Evolutionary conservation across 2,113 vertebrate genomes (phyloP).

Genomic region (Anoplopoma fimbria): DNA sequence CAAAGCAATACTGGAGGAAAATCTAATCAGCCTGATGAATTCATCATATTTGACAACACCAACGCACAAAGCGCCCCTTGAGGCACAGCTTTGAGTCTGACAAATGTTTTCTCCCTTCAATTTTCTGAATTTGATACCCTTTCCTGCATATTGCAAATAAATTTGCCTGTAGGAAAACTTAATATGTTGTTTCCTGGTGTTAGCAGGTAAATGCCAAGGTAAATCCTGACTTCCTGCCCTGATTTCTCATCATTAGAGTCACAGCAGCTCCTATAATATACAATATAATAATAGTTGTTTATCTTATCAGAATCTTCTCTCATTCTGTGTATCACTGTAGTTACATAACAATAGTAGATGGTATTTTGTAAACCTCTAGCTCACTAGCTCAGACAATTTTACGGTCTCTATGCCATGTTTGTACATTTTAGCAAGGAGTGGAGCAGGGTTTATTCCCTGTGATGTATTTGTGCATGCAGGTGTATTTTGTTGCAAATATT

Average conservation of each 20-base stretch:
- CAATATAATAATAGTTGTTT: neutral
- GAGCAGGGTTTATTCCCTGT: no score
- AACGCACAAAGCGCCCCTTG: constrained; percentile 17
- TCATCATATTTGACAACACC: constrained; percentile 51
- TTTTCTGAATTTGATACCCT: constrained; percentile 14
- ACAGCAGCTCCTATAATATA: neutral
- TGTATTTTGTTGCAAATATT: no score
- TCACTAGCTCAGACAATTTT: neutral
- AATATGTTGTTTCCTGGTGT: neutral
- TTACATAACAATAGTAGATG: neutral
- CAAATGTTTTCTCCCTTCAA: constrained; percentile 34
- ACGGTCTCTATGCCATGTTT: no score
- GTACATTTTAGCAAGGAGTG: no score
- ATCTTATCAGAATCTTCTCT: neutral
- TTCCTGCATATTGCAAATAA: constrained; percentile 17
- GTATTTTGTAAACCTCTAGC: neutral
- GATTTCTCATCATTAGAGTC: constrained; percentile 22
- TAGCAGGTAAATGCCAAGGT: constrained; percentile 7
- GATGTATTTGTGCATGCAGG: no score
- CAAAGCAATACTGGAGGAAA: constrained; percentile 32
- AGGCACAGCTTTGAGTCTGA: constrained; percentile 38
- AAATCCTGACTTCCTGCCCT: neutral
- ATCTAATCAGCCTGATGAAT: constrained; percentile 49
- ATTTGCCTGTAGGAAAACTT: neutral
- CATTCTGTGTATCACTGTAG: neutral